Conservation (phyloP, 64 coral and sea anemone species). For the Montipora cactus region DNA sequence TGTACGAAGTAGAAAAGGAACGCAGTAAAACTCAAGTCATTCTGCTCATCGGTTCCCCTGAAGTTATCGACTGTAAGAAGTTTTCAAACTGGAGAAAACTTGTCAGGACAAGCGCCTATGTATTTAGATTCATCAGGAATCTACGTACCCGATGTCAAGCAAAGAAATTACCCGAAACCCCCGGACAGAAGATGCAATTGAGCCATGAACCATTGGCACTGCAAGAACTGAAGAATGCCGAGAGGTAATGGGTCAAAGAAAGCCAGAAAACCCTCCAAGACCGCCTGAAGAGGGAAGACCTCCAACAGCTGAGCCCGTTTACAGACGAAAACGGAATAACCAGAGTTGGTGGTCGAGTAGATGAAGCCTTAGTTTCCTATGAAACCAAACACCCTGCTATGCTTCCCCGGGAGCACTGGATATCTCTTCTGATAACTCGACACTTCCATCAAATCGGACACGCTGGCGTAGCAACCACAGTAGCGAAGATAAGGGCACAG, state of each 20-base stretch:
- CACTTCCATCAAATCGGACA: slow-evolving; percentile 48
- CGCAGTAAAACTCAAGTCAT: slow-evolving; percentile 19
- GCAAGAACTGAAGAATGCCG: slow-evolving; percentile 31
- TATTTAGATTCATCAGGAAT: slow-evolving; percentile 39
- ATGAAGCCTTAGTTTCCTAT: slow-evolving; percentile 54
- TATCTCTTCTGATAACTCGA: slow-evolving; percentile 54
- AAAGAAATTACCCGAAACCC: neutral
- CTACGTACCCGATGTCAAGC: neutral
- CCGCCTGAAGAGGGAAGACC: slow-evolving; percentile 34
- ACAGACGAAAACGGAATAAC: neutral
- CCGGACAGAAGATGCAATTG: neutral
- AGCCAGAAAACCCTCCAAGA: slow-evolving; percentile 15
- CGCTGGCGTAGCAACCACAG: slow-evolving; percentile 45
- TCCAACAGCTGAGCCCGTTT: slow-evolving; percentile 22
- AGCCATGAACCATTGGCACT: slow-evolving; percentile 9
- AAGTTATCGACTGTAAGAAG: slow-evolving; percentile 2
- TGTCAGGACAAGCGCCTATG: slow-evolving; percentile 49
- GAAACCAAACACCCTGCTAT: slow-evolving; percentile 52
- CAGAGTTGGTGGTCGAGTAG: slow-evolving; percentile 48
- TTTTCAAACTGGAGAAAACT: neutral
- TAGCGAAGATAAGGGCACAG: slow-evolving; percentile 45
- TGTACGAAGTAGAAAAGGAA: neutral
- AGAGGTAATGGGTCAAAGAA: slow-evolving; percentile 33
- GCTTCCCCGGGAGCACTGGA: slow-evolving; percentile 48
- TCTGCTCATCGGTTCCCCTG: neutral